phyloP scores from a whole-genome alignment of 2,797 vertebrate species.

The Erpetoichthys calabaricus region DNA sequence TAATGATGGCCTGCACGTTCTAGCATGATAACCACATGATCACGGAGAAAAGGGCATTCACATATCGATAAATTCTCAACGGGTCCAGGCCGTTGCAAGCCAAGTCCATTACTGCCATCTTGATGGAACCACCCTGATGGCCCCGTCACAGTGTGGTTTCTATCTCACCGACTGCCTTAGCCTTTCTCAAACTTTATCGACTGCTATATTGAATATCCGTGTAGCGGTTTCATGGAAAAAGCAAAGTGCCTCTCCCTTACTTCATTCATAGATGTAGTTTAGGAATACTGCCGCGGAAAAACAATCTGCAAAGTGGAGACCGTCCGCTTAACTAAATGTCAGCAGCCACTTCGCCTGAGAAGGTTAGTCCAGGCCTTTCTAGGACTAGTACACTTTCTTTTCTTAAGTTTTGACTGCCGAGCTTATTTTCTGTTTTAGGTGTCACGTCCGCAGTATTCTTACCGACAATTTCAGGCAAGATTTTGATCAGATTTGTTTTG shows the following conservation, averaged over 20 bases:
- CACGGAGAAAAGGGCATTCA: slow-evolving; percentile 38
- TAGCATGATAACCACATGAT: slow-evolving; percentile 41
- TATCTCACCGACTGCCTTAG: slow-evolving; percentile 29
- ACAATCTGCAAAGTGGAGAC: slow-evolving; percentile 25
- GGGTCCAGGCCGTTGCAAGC: slow-evolving; percentile 18
- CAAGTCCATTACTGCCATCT: slow-evolving; percentile 38
- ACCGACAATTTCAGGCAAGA: too few species aligned
- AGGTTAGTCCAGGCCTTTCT: neutral
- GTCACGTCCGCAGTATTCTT: too few species aligned
- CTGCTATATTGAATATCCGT: slow-evolving; percentile 68
- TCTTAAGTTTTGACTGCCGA: too few species aligned
- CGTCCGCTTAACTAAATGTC: slow-evolving; percentile 49
- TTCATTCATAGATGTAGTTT: too few species aligned
- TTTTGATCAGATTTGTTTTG: too few species aligned
- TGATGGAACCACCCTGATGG: slow-evolving; percentile 41
- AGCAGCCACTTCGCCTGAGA: slow-evolving; percentile 38
- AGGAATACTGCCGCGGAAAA: slow-evolving; percentile 8
- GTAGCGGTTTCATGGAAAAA: slow-evolving; percentile 54
- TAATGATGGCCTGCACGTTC: slow-evolving; percentile 34
- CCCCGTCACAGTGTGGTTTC: slow-evolving; percentile 47
- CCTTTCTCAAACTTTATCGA: slow-evolving; percentile 51
- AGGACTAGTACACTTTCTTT: too few species aligned
- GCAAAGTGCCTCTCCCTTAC: slow-evolving; percentile 32
- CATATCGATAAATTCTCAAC: slow-evolving; percentile 39
- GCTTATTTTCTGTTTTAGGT: too few species aligned